Evolutionary conservation across 1,140 invertebrate genomes (phyloP).

Genomic region (Oryctes rhinoceros): DNA sequence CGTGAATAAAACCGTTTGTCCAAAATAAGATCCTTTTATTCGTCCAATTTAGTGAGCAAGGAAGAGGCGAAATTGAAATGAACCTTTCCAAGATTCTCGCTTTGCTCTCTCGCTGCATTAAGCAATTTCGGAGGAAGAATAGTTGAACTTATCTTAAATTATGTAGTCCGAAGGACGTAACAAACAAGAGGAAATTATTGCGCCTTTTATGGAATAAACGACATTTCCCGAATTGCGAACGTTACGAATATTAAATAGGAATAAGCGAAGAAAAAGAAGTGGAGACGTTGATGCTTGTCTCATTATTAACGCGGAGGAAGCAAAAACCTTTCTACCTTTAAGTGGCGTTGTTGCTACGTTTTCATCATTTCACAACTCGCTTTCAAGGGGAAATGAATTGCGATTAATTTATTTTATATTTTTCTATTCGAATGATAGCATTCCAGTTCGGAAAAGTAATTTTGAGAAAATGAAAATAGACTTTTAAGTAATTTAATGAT

Average conservation of each 20-base stretch:
- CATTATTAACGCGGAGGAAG: not conserved
- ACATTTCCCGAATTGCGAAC: slow-evolving; percentile 14
- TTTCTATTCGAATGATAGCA: too few species aligned
- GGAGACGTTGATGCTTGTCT: not conserved
- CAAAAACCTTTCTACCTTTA: not conserved
- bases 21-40: not conserved
- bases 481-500: too few species aligned
- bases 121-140: not conserved
- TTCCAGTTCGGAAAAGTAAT: too few species aligned
- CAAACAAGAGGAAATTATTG: slow-evolving; percentile 5
- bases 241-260: not conserved
- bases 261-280: not conserved
- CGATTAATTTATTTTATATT: not conserved
- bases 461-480: too few species aligned
- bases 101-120: not conserved
- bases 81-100: not conserved
- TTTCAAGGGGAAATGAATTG: not conserved
- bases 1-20: too few species aligned
- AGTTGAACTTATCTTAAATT: not conserved
- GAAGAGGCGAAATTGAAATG: not conserved
- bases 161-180: not conserved
- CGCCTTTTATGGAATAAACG: not conserved
- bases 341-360: not conserved
- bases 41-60: not conserved
- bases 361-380: not conserved